phyloP scores from a whole-genome alignment of 1,140 invertebrate genomes.

The Choristoneura fumiferana region DNA sequence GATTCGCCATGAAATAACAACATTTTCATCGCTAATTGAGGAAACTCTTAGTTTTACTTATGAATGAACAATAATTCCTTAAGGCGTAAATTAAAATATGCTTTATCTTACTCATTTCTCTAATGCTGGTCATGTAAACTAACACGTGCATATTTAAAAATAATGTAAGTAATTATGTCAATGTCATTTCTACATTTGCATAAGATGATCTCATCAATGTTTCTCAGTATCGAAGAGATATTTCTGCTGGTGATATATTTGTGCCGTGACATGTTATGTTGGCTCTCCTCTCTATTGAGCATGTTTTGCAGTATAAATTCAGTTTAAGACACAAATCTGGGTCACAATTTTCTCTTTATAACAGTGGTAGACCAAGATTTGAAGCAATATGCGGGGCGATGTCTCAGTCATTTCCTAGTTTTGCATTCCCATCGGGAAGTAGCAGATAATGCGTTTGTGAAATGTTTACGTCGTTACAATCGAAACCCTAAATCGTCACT shows the following conservation, averaged over 20 bases:
- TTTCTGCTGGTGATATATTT: conserved; percentile 53
- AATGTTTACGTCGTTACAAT: too few species aligned
- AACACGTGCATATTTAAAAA: too few species aligned
- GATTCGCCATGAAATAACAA: too few species aligned
- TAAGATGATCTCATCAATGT: conserved; percentile 56
- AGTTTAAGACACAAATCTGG: conserved; percentile 56
- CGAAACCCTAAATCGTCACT: too few species aligned
- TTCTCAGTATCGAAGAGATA: conserved; percentile 34
- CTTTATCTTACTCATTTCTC: too few species aligned
- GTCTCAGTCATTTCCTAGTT: neutral
- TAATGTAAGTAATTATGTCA: neutral
- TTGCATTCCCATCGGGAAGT: neutral
- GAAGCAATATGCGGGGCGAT: neutral
- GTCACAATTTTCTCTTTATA: conserved; percentile 45
- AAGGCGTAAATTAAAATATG: too few species aligned
- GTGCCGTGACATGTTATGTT: conserved; percentile 60
- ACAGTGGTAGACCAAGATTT: conserved; percentile 10
- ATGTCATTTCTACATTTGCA: conserved; percentile 30
- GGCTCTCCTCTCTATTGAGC: conserved; percentile 40
- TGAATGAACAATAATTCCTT: too few species aligned
- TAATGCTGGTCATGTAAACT: too few species aligned
- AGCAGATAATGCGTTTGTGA: too few species aligned
- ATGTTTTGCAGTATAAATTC: conserved; percentile 58
- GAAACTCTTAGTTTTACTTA: too few species aligned
- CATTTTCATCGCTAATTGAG: too few species aligned